Conservation (phyloP, 2,888 invertebrate species). For the Fabriciana adippe region DNA sequence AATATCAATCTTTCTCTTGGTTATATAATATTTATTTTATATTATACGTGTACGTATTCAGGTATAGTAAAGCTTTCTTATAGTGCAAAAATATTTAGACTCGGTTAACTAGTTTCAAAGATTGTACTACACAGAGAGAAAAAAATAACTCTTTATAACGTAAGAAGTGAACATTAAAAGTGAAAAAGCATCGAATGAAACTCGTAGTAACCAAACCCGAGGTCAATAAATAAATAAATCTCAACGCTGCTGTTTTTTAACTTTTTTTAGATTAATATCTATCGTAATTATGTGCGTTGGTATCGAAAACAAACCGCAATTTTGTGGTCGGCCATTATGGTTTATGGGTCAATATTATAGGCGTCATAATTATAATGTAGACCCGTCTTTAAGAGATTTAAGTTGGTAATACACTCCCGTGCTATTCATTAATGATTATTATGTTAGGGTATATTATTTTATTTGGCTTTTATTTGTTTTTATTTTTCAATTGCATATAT, state of each 20-base stretch:
- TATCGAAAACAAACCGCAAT: constrained; percentile 76
- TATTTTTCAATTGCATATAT: background rate
- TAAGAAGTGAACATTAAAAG: background rate
- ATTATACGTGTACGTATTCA: too few species aligned
- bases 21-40: too few species aligned
- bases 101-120: too few species aligned
- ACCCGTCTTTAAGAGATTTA: constrained; percentile 43
- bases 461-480: constrained; percentile 9
- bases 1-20: too few species aligned
- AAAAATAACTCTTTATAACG: too few species aligned
- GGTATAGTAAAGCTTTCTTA: too few species aligned
- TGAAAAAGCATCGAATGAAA: constrained; percentile 7
- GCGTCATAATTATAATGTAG: constrained; percentile 72
- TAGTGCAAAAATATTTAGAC: too few species aligned
- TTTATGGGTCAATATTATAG: constrained; percentile 73
- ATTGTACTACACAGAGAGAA: too few species aligned
- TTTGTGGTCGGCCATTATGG: constrained; percentile 69
- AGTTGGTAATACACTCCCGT: constrained; percentile 44
- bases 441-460: constrained; percentile 22
- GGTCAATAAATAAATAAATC: constrained; percentile 79
- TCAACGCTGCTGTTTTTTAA: constrained; percentile 62
- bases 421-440: constrained; percentile 49
- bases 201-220: constrained; percentile 53
- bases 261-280: constrained; percentile 65
- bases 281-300: constrained; percentile 73